Base-by-base conservation (phyloP, 2,888 invertebrate genomes). In the Sphaeridia pumilis region DNA sequence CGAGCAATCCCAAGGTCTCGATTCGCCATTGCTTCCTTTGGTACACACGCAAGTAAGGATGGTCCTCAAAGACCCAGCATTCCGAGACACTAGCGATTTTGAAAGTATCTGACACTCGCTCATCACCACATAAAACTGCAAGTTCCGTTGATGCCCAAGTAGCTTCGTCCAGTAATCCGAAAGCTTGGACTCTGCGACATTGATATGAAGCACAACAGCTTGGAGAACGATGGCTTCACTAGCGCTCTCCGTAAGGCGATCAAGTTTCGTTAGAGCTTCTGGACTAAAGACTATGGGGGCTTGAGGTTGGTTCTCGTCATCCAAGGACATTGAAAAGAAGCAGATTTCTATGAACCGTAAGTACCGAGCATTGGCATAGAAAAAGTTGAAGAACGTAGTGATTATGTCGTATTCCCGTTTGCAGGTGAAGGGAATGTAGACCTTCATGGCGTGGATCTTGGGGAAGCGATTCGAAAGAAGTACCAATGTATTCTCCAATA, bases 61-160 rank as follows among this genome's bases (percentile, higher is more conserved):
- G 10, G 38, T 21, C 7, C 34, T 25, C 14, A 51, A 35, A 1
- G 45, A 26, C 12, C 3, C 26, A 21, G 51, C 14, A 34, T 35
- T 45, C 12, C 24, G 34, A 4, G 14, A n/a, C 20, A 51, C 38
- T 24, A 51, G 27, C 24, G 27, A 2, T 17, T 17, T 14, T 4
- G 28, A 24, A n/a, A 51, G 35, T 3, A 51, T 35, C 26, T 51
- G 51, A 25, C 25, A 35, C 22, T 51, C 45, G 27, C 51, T 51
- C 21, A 51, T 10, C 10, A 45, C 46, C 5, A 46, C 34, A 5
- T 38, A 31, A 17, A 26, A 45, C 21, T 51, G 45, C 2, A 51
- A 3, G 3, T 10, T 4, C 2, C 20, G 26, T 27, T 51, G 51
- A 5, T 36, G 4, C 1, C 26, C 4, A 1, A 51, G 44, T 7